Percentiles rank a stretch among this genome's conserved stretches.
These are phyloP conservation scores for Heliocidaris tuberculata DNA, from an alignment of 35 echinoderm and acorn worm genomes.

Conservation along the genomic window DNA sequence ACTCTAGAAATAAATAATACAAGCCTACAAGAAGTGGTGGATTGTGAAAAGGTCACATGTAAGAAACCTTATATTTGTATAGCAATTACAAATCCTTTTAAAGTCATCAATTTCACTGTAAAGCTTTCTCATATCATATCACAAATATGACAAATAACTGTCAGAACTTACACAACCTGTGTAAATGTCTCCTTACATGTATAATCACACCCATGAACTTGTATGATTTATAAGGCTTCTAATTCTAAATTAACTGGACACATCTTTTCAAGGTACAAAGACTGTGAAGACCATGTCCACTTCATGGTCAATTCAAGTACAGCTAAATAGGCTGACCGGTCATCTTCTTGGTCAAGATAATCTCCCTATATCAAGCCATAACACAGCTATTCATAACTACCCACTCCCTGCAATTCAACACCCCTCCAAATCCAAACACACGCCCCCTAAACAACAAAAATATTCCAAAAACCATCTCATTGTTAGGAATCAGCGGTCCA, in stretches of 20 bases:
- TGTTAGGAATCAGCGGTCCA: constrained; percentile 4
- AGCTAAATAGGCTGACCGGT: background rate
- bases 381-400: background rate
- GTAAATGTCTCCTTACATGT: too few species aligned
- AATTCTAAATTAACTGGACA: background rate
- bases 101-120: too few species aligned
- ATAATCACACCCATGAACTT: background rate
- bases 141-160: too few species aligned
- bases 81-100: too few species aligned
- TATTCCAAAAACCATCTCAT: constrained; percentile 34
- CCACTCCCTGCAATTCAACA: background rate
- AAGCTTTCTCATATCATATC: too few species aligned
- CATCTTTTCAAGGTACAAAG: background rate
- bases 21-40: too few species aligned
- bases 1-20: too few species aligned
- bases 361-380: background rate
- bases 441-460: background rate
- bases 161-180: background rate
- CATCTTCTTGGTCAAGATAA: background rate
- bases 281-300: background rate
- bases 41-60: too few species aligned
- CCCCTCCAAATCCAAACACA: background rate
- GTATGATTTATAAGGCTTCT: background rate
- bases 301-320: background rate
- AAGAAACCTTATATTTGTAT: too few species aligned